A percentile compares a stretch with the other conserved stretches of the same genome.
Evolutionary conservation across 2,113 vertebrate species (phyloP).

Genomic region (Euleptes europaea): DNA sequence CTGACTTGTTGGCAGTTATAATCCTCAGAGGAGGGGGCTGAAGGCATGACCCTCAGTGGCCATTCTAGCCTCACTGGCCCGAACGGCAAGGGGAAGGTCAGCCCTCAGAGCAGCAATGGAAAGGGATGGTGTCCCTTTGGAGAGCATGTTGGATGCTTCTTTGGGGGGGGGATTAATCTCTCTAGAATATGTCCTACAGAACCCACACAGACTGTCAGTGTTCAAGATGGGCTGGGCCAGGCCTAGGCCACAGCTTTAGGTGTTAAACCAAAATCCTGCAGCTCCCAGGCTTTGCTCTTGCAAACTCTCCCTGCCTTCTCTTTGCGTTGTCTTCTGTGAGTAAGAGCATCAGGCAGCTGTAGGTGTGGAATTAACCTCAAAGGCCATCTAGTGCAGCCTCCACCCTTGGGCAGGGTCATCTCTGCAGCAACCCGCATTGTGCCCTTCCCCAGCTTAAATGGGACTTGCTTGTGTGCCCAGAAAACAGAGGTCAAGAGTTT

Average conservation of each 20-base stretch:
- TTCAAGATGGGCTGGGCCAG: not conserved
- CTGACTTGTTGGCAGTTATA: no score
- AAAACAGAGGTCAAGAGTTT: not conserved
- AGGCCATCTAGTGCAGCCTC: not conserved
- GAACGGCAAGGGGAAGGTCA: no score
- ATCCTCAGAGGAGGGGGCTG: no score
- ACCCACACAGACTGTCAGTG: no score
- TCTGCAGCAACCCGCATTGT: not conserved
- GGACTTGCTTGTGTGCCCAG: no score
- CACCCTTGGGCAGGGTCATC: not conserved
- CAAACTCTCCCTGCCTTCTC: not conserved
- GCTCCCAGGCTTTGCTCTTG: not conserved
- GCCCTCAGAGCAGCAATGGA: no score
- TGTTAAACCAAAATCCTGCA: no score
- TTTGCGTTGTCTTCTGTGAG: not conserved
- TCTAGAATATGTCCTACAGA: no score
- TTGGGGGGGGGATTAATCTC: not conserved
- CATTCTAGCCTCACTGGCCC: no score
- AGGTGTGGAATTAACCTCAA: not conserved
- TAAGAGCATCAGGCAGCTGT: not conserved
- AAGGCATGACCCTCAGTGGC: no score
- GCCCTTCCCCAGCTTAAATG: not conserved
- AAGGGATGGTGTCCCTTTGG: no score
- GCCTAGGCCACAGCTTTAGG: not conserved
- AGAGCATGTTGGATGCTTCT: not conserved